A percentile compares a stretch with the other conserved stretches of the same genome.
Conservation (phyloP, 2,113 vertebrate species). For the Chelonoidis abingdonii region DNA sequence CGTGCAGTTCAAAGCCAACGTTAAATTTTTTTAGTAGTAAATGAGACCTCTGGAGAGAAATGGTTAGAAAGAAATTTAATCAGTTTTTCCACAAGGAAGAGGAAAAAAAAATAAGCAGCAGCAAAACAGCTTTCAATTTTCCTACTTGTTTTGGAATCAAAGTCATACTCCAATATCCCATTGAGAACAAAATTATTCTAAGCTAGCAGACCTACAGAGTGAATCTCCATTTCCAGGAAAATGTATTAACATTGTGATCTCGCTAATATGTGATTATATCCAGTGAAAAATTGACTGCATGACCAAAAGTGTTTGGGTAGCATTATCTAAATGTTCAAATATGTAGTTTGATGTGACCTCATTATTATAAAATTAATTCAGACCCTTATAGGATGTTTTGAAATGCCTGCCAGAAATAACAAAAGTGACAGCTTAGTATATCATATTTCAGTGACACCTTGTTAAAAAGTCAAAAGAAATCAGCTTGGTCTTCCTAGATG, state of each 20-base stretch:
- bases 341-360: conserved; percentile 37
- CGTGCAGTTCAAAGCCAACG: conserved; percentile 72
- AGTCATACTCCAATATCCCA: neutral
- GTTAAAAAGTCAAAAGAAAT: conserved; percentile 50
- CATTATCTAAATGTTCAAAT: neutral
- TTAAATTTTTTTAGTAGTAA: conserved; percentile 75
- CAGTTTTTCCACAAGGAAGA: conserved; percentile 51
- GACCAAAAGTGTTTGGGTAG: neutral
- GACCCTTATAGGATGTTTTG: conserved; percentile 40
- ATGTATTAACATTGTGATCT: neutral
- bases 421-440: conserved; percentile 44
- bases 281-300: neutral
- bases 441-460: conserved; percentile 6
- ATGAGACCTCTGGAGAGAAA: conserved; percentile 81
- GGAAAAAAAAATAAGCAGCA: neutral
- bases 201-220: neutral
- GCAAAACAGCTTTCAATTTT: conserved; percentile 39
- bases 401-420: conserved; percentile 54
- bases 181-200: neutral
- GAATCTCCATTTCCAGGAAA: neutral
- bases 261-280: neutral
- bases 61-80: conserved; percentile 68
- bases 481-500: conserved; percentile 17
- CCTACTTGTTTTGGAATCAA: conserved; percentile 35
- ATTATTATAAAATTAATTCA: conserved; percentile 65